Evolutionary conservation across 2,113 vertebrate genomes (phyloP).

Genomic region (Jacana jacana): DNA sequence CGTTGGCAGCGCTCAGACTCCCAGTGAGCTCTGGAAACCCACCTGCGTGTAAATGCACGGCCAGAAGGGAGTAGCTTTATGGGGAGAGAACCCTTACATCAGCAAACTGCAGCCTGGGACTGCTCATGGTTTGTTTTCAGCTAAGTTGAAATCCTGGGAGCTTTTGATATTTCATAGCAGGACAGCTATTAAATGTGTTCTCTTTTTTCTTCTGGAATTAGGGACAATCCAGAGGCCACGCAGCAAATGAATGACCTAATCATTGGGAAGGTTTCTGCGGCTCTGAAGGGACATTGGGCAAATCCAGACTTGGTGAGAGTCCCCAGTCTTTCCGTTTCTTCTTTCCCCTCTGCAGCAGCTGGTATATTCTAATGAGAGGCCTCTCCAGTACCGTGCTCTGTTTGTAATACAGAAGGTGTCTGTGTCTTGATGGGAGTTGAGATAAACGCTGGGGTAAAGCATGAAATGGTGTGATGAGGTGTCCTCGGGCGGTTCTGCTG

Average conservation of each 20-base stretch:
- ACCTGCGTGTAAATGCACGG: accelerated
- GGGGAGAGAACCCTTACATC: background rate
- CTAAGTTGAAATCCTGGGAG: background rate
- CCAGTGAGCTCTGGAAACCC: background rate
- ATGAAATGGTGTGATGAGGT: background rate
- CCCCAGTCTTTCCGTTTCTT: background rate
- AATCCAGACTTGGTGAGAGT: slow-evolving; percentile 93
- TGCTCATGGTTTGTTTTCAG: background rate
- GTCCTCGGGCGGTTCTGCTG: background rate
- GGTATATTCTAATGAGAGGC: background rate
- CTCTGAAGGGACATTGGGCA: slow-evolving; percentile 97
- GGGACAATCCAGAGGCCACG: slow-evolving; percentile 96
- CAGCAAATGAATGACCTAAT: slow-evolving; percentile 99
- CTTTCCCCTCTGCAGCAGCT: background rate
- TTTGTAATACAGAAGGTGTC: background rate
- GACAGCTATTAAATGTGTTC: background rate
- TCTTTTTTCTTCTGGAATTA: slow-evolving; percentile 45
- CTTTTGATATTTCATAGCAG: background rate
- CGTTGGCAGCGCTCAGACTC: background rate
- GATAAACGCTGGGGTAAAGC: background rate
- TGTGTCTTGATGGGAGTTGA: background rate
- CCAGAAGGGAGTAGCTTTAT: background rate
- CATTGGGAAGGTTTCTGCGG: slow-evolving; percentile 93
- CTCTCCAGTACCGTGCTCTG: background rate
- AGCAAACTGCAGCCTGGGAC: background rate